Base-by-base conservation (phyloP, 2,113 vertebrate species). In the Peromyscus californicus region DNA sequence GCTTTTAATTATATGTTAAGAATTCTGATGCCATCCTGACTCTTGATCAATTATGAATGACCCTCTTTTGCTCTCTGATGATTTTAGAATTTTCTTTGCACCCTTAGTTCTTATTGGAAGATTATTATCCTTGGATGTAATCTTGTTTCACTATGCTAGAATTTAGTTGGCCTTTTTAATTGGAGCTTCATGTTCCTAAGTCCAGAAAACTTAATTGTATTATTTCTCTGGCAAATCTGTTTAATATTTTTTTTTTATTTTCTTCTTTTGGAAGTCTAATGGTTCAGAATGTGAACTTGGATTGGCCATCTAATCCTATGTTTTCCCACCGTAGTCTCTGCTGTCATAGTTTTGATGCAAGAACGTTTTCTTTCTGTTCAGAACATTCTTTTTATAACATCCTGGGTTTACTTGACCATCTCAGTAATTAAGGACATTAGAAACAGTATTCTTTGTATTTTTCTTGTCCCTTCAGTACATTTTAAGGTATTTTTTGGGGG, bases 31-130 rank as follows among this genome's bases (percentile, higher is more conserved):
- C 10, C 0, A 1, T 75, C 75, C 67, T 76, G 79, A 89, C 31
- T 86, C 78, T 83, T 96, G 39, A 90, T 88, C 92, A 89, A 93
- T 94, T 96, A 83, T 96, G 85, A 39, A 96, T 95, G 54, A 83
- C 74, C 76, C 51, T 29, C 45, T 93, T 97, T 89, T 85, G 17
- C 59, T 94, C 21, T 97, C 65, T 86, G 72, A 91, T 63, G n/a
- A 36, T 91, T 78, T 96, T 78, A 89, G 45, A 96, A 75, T 94
- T 85, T 97, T 54, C 29, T 88, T 57, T 93, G 26, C 13, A 80
- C 61, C 7, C 8, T 29, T 48, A 89, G 74, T 69, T 94, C 45
- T 93, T 59, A 78, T 72, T 95, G 92, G 36, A 54, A 2, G 3
- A 85, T 96, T 63, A 76, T 80, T 54, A 72, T 12, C 26, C 42